Evolutionary conservation across 2,113 vertebrate species (phyloP), one percentile per base, ranked within the genome.

Genomic region (Atrichornis clamosus): DNA sequence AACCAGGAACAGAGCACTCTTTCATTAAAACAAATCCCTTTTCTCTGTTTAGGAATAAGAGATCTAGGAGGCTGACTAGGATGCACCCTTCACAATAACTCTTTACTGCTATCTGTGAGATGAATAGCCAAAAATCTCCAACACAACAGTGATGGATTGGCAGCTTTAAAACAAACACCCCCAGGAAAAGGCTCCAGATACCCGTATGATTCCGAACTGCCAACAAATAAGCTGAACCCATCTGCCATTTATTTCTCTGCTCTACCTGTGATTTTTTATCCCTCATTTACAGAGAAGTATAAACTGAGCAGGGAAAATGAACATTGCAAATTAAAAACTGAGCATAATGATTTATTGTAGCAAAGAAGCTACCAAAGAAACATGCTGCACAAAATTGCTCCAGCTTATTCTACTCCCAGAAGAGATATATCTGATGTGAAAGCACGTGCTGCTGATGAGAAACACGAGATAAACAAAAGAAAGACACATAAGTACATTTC

Each of bases 11-110:
- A 95, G 70, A 93, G 72, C 3, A 6, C 32, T 82, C 70, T 93
- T 93, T 93, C 62, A 89, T 67, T 82, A 73, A 90, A 95, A 85
- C 58, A 94, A 95, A 94, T 64, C 70, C 39, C 70, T 91, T 42
- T 87, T 94, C 65, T 94, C 87, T 64, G 28, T 58, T 91, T 58
- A 75, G 50, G 42, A 78, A 50, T 69, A 74, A 55, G 59, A 33
- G 67, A 76, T 50, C 50, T 85, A 77, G 75, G 86, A 73, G 58
- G 44, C 59, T 90, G 67, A 67, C 78, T 79, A 91, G 70, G 78
- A 93, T 85, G 73, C 5, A 22, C 18, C 65, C 84, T 91, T 83
- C 91, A 84, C 83, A 94, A 22, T 47, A 76, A 88, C 39, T 90
- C 74, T 87, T 72, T 44, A 67, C 70, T 4, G 7, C 68, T 89